Evolutionary conservation across 2,797 vertebrate species (phyloP).

Genomic region (Alectoris magna): DNA sequence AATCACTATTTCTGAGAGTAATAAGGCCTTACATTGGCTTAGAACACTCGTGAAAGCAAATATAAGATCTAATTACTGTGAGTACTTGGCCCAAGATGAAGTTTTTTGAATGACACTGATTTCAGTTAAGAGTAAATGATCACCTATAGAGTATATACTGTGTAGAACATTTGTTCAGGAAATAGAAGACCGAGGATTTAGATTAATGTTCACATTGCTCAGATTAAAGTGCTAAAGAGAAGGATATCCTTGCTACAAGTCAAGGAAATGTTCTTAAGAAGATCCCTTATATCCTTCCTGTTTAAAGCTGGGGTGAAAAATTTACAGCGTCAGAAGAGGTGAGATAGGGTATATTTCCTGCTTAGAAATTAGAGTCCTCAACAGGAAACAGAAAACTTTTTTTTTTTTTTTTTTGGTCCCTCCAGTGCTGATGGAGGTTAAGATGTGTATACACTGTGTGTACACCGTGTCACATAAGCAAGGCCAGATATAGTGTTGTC

Average conservation of each 20-base stretch:
- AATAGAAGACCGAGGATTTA: not conserved
- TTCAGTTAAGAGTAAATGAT: not conserved
- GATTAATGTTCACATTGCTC: not conserved
- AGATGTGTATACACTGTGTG: not conserved
- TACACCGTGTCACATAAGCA: not conserved
- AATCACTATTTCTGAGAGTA: not conserved
- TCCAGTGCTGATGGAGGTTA: not conserved
- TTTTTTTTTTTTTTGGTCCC: not conserved
- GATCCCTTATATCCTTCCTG: conserved; percentile 24
- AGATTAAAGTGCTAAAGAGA: not conserved
- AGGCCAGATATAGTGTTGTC: not conserved
- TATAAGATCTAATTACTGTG: not conserved
- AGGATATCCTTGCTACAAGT: not conserved
- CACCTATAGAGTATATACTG: not conserved
- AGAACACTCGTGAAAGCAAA: not conserved
- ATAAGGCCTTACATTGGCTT: not conserved
- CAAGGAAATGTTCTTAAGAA: not conserved
- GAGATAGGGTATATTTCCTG: not conserved
- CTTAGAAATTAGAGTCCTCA: not conserved
- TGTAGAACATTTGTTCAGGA: conserved; percentile 22
- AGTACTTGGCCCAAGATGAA: not conserved
- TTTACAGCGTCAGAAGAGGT: not conserved
- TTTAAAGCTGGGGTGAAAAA: conserved; percentile 7
- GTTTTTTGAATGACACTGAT: not conserved
- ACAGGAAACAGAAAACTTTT: not conserved